Evolutionary conservation across 2,113 vertebrate genomes (phyloP), one percentile per base, ranked within the genome.

Genomic region (Mastomys natalensis): DNA sequence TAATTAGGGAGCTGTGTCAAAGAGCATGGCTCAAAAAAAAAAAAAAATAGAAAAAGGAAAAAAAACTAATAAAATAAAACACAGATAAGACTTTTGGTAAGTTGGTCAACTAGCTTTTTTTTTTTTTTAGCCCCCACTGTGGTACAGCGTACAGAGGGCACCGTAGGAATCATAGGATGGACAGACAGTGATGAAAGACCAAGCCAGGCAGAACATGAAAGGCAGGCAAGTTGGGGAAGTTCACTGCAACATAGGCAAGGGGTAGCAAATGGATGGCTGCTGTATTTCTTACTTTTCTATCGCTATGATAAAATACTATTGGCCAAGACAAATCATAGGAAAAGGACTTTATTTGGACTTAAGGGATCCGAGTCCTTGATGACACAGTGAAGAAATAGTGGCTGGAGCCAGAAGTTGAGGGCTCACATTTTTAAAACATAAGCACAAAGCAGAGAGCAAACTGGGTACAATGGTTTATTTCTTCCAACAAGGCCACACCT

Each of bases 1-100:
- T 74, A 78, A 22, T 76, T 70, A 78, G 93, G 93, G 70, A 93
- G 53, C 76, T 5, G 3, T 78, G 86, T n/a, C 77, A 48, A 93
- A 62, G 86, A 84, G 19, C 37, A 11, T 29, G 62, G 8, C 13
- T 87, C 60, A 82, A 72, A 86, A 93, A 68, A 58, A 93, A 68
- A 58, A 37, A 22, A 34, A 37, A 53, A 53, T 55, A 12, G 22
- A 37, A 53, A 64, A 64, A 26, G 26, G 0, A 22, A 22, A 60
- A 26, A 26, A 64, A 64, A 29, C 8, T 11, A 51, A 66, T 66
- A 34, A 68, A 68, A 68, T 68, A 72, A 72, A 37, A 72, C 16
- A 21, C 5, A 85, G 3, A 48, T 48, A 29, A 40, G 82, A 60
- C 51, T 85, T 73, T n/a, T 26, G 43, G 40, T 74, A 45, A 91